Percentiles rank a stretch among this genome's conserved stretches.
These are phyloP conservation scores for Athripsodes cinereus DNA, from an alignment of 2,888 invertebrate species.

Conservation along the genomic window DNA sequence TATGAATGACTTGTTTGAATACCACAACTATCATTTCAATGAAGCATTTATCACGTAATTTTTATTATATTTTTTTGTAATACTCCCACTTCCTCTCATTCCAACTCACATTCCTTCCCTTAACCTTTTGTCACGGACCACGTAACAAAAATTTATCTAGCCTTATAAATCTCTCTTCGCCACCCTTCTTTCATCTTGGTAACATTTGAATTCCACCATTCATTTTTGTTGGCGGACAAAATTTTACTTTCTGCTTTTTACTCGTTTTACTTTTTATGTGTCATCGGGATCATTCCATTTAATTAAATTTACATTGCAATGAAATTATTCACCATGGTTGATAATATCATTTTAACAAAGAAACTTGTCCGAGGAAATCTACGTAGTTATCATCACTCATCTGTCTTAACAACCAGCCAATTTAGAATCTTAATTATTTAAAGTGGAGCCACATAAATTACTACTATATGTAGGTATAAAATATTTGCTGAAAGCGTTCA, in stretches of 20 bases:
- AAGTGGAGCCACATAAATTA: too few species aligned
- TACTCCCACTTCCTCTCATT: not conserved
- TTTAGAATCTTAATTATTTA: too few species aligned
- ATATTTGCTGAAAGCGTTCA: too few species aligned
- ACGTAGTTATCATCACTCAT: too few species aligned
- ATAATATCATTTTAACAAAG: not conserved
- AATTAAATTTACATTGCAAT: not conserved
- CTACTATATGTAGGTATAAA: too few species aligned
- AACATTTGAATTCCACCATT: conserved; percentile 7
- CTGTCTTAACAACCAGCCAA: too few species aligned
- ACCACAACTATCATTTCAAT: not conserved
- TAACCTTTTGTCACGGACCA: conserved; percentile 4
- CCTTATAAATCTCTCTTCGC: conserved; percentile 2
- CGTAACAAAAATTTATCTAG: conserved; percentile 8
- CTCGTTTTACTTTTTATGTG: not conserved
- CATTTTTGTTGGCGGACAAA: not conserved
- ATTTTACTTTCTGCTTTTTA: not conserved
- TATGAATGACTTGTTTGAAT: not conserved
- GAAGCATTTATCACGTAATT: not conserved
- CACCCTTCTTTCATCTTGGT: conserved; percentile 5
- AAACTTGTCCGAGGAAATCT: not conserved
- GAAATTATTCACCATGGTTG: not conserved
- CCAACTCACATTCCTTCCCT: not conserved
- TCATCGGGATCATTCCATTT: not conserved
- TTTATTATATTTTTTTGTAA: not conserved